Conservation (phyloP, 2,113 vertebrate genomes). For the Petromus typicus region DNA sequence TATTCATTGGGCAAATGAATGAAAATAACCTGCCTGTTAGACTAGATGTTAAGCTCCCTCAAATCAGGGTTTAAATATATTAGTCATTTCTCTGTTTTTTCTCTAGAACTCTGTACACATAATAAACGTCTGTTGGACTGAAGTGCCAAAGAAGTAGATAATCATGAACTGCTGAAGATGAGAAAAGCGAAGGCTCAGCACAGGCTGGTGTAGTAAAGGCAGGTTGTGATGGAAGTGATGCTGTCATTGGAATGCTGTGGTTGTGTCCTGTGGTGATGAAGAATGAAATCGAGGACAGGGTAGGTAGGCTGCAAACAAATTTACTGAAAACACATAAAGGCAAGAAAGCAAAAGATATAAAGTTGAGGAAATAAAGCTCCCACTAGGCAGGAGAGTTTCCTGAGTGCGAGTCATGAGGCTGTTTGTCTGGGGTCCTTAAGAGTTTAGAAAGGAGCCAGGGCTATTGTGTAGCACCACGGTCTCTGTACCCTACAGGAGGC, state of each 20-base stretch:
- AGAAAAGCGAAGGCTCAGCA: neutral
- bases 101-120: neutral
- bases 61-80: slow-evolving; percentile 19
- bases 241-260: neutral
- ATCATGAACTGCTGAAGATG: neutral
- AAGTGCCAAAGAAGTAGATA: neutral
- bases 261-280: neutral
- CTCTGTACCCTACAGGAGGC: neutral
- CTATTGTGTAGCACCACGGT: neutral
- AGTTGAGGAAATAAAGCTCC: neutral
- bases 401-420: neutral
- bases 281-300: neutral
- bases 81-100: neutral
- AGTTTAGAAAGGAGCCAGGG: neutral
- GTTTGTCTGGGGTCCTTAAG: neutral
- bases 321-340: neutral
- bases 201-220: neutral
- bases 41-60: neutral
- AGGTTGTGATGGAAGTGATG: neutral
- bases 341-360: neutral
- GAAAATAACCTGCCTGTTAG: neutral
- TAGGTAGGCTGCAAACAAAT: neutral
- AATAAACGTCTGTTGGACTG: neutral
- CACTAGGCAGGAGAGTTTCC: neutral
- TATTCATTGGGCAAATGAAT: slow-evolving; percentile 1